These are phyloP conservation scores for Sus scrofa DNA, from an alignment of 2,113 vertebrate genomes.

Conservation along the genomic window DNA sequence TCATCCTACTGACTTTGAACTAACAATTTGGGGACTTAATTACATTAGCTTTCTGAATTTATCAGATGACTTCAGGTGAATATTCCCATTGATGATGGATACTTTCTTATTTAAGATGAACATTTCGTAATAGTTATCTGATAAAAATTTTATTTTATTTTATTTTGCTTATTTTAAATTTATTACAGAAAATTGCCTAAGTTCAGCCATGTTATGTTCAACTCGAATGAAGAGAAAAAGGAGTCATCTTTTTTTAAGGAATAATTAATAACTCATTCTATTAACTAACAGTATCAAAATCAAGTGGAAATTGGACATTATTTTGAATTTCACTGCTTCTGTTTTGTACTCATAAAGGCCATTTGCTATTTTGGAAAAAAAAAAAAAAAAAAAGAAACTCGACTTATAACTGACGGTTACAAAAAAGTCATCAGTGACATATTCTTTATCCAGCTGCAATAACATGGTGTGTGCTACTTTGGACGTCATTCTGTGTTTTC, in stretches of 20 bases:
- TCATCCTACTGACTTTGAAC: background rate
- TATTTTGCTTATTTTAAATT: slow-evolving; percentile 73
- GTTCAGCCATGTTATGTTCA: slow-evolving; percentile 32
- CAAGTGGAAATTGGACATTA: slow-evolving; percentile 61
- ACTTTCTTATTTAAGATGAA: slow-evolving; percentile 43
- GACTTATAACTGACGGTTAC: slow-evolving; percentile 69
- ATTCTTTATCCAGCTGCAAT: slow-evolving; percentile 80
- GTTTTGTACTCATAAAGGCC: slow-evolving; percentile 68
- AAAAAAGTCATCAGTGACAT: slow-evolving; percentile 80
- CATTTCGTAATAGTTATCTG: slow-evolving; percentile 13
- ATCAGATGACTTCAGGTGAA: background rate
- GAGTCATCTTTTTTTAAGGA: slow-evolving; percentile 51
- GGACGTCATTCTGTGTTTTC: slow-evolving; percentile 74
- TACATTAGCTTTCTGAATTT: slow-evolving; percentile 55
- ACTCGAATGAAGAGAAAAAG: slow-evolving; percentile 42
- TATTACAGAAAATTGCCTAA: background rate
- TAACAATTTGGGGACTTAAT: slow-evolving; percentile 38
- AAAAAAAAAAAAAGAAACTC: slow-evolving; percentile 41
- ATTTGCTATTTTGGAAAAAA: slow-evolving; percentile 74
- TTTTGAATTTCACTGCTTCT: slow-evolving; percentile 70
- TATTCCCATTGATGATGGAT: background rate
- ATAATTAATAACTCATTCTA: slow-evolving; percentile 73
- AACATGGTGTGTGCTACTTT: slow-evolving; percentile 63
- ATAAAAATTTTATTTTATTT: slow-evolving; percentile 62
- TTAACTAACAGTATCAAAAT: slow-evolving; percentile 74